Evolutionary conservation across 2,888 invertebrate genomes (phyloP).

Genomic region (Drosophila gaucha): DNA sequence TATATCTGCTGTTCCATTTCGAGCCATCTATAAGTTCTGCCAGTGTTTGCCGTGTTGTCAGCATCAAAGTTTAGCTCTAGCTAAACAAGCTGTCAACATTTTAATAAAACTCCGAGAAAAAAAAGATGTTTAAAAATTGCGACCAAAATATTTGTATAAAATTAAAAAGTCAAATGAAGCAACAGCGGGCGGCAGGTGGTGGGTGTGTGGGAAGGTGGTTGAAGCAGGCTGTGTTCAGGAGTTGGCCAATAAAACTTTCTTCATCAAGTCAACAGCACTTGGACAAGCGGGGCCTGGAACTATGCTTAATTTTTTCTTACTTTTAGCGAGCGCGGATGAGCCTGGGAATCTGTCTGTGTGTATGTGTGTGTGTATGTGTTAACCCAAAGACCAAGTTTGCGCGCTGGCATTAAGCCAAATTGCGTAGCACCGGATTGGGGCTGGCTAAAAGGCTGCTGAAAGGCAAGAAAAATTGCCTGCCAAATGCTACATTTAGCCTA

Average conservation of each 20-base stretch:
- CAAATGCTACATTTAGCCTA: constrained; percentile 68
- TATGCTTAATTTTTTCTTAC: constrained; percentile 63
- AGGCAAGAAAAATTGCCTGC: constrained; percentile 39
- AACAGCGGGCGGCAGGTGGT: constrained; percentile 1
- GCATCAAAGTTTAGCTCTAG: constrained; percentile 22
- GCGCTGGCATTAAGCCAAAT: constrained; percentile 66
- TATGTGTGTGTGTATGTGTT: constrained; percentile 27
- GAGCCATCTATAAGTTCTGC: neutral
- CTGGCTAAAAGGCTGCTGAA: constrained; percentile 49
- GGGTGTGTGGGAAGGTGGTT: constrained; percentile 1
- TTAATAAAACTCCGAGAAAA: constrained; percentile 49
- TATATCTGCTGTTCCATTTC: neutral
- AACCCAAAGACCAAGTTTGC: constrained; percentile 80
- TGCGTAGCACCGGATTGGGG: constrained; percentile 14
- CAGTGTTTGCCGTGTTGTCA: constrained; percentile 5
- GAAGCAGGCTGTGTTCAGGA: neutral
- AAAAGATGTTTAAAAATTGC: constrained; percentile 30
- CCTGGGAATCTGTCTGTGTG: constrained; percentile 11
- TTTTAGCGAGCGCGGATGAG: constrained; percentile 46
- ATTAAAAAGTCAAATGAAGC: constrained; percentile 62
- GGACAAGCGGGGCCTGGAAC: constrained; percentile 60
- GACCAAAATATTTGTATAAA: constrained; percentile 65
- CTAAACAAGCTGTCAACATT: constrained; percentile 72
- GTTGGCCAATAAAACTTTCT: constrained; percentile 75
- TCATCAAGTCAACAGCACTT: constrained; percentile 74